A percentile compares a stretch with the other conserved stretches of the same genome.
Conservation (phyloP, 2,888 invertebrate species). For the Patella depressa region DNA sequence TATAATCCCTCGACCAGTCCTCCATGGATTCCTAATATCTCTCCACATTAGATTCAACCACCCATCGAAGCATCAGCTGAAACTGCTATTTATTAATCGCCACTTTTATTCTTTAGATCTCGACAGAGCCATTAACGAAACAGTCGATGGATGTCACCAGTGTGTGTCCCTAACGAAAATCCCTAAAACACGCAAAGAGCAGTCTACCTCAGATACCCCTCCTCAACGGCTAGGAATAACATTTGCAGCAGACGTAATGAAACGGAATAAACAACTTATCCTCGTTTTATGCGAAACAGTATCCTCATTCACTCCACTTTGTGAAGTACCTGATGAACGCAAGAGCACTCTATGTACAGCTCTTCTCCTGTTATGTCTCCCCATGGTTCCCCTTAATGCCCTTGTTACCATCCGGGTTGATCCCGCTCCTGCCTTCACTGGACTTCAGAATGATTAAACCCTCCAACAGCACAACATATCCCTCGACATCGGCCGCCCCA, state of each 20-base stretch:
- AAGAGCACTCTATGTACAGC: constrained; percentile 30
- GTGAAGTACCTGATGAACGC: constrained; percentile 30
- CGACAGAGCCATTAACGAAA: constrained; percentile 12
- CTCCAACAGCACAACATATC: constrained; percentile 29
- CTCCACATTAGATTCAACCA: constrained; percentile 33
- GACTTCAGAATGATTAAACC: constrained; percentile 30
- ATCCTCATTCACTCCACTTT: constrained; percentile 34
- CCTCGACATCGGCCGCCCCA: constrained; percentile 39
- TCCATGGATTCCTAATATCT: constrained; percentile 27
- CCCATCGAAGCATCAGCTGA: constrained; percentile 25
- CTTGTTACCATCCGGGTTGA: constrained; percentile 40
- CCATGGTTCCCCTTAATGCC: constrained; percentile 37
- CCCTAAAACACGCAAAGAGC: neutral
- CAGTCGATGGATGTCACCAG: constrained; percentile 17
- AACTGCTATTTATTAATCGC: constrained; percentile 22
- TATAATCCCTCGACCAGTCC: constrained; percentile 24
- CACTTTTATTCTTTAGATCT: constrained; percentile 27
- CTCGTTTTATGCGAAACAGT: constrained; percentile 38
- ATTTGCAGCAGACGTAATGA: constrained; percentile 38
- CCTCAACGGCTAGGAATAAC: neutral
- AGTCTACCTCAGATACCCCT: constrained; percentile 16
- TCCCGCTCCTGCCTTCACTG: constrained; percentile 36
- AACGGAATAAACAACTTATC: constrained; percentile 34
- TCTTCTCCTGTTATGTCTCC: constrained; percentile 27
- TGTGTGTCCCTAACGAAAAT: constrained; percentile 19